Conservation (phyloP, 92 coral and sea anemone genomes). For the Heliopora coerulea region DNA sequence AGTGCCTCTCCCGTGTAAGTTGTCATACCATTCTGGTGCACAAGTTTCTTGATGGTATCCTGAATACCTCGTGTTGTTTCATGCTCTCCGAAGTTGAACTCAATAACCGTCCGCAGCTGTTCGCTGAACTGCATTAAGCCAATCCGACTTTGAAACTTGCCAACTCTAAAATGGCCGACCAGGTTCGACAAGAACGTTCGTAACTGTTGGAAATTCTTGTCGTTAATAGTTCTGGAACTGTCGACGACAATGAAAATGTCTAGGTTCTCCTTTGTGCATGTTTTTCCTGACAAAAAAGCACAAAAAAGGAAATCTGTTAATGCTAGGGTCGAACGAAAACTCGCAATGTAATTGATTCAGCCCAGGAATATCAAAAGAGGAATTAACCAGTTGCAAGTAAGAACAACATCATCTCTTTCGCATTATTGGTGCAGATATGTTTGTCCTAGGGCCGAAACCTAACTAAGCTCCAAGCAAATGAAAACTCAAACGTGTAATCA, state of each 20-base stretch:
- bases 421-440: too few species aligned
- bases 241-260: slow-evolving; percentile 37
- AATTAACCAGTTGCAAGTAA: too few species aligned
- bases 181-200: slow-evolving; percentile 29
- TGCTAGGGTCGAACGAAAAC: background rate
- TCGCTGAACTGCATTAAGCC: slow-evolving; percentile 43
- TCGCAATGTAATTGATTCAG: too few species aligned
- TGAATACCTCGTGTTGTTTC: slow-evolving; percentile 26
- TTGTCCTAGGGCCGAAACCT: too few species aligned
- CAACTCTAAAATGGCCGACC: slow-evolving; percentile 19
- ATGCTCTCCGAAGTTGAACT: slow-evolving; percentile 36
- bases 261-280: slow-evolving; percentile 22
- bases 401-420: too few species aligned
- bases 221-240: slow-evolving; percentile 19
- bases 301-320: background rate
- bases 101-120: slow-evolving; percentile 24
- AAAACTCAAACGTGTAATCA: too few species aligned
- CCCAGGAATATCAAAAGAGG: too few species aligned
- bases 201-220: background rate
- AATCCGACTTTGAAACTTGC: slow-evolving; percentile 29
- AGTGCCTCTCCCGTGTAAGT: slow-evolving; percentile 33
- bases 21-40: slow-evolving; percentile 25
- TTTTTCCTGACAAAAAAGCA: background rate
- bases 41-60: slow-evolving; percentile 15
- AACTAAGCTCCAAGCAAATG: too few species aligned